Evolutionary conservation across 2,888 invertebrate genomes (phyloP).

Genomic region (Lamellibrachia columna): DNA sequence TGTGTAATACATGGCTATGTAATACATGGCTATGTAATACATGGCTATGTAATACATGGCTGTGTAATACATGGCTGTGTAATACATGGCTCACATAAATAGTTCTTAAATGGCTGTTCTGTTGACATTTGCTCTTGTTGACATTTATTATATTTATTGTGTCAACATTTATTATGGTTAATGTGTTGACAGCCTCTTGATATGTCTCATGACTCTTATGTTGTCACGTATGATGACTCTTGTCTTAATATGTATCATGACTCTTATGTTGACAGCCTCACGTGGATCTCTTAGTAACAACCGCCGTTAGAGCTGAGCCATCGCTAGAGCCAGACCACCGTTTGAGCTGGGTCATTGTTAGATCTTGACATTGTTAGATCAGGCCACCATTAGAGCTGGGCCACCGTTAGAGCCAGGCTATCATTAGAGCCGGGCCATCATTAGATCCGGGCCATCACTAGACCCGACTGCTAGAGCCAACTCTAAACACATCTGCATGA

Average conservation of each 20-base stretch:
- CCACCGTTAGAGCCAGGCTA: too few species aligned
- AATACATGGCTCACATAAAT: too few species aligned
- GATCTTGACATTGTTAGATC: too few species aligned
- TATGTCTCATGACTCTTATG: background rate
- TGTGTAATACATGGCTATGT: too few species aligned
- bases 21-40: too few species aligned
- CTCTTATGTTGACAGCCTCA: background rate
- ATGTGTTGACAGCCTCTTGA: background rate
- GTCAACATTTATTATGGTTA: background rate
- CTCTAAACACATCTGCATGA: background rate
- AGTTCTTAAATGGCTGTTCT: too few species aligned
- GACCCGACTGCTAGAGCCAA: background rate
- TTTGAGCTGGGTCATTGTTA: too few species aligned
- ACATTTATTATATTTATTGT: too few species aligned
- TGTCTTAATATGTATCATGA: background rate
- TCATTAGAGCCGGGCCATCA: too few species aligned
- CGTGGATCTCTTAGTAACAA: background rate
- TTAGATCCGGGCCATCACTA: background rate
- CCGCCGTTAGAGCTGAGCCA: background rate
- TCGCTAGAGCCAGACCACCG: background rate
- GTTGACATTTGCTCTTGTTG: too few species aligned
- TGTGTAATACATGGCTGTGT: too few species aligned
- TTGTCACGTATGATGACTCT: background rate
- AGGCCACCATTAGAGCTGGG: background rate
- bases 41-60: too few species aligned